Evolutionary conservation across 1,140 invertebrate genomes (phyloP).

Genomic region (Lepidostoma basale): DNA sequence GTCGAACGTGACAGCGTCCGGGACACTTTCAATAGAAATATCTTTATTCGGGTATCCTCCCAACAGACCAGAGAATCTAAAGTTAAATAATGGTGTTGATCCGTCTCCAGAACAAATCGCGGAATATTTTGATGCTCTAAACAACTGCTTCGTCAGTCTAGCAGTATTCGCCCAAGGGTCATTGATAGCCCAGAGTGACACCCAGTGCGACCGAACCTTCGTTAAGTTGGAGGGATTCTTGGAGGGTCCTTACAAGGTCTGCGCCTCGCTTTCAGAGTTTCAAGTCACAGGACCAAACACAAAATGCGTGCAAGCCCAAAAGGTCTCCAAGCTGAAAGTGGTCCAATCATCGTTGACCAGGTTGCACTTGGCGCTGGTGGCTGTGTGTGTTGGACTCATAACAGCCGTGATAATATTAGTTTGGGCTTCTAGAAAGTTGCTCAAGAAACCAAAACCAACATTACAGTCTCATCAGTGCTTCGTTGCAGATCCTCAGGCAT

Average conservation of each 20-base stretch:
- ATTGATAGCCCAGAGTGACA: constrained; percentile 58
- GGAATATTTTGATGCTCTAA: constrained; percentile 47
- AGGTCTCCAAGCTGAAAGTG: constrained; percentile 52
- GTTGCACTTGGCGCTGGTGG: constrained; percentile 60
- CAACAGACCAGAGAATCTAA: constrained; percentile 49
- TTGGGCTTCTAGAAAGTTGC: constrained; percentile 62
- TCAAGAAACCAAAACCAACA: constrained; percentile 59
- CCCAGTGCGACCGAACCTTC: constrained; percentile 54
- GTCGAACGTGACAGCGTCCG: constrained; percentile 57
- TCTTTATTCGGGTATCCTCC: constrained; percentile 54
- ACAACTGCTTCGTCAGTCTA: constrained; percentile 57
- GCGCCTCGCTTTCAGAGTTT: constrained; percentile 56
- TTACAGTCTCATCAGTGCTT: constrained; percentile 61
- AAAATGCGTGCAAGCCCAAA: constrained; percentile 62
- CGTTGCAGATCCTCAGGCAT: constrained; percentile 57
- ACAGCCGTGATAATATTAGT: constrained; percentile 60
- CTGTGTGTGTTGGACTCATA: constrained; percentile 61
- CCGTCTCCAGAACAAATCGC: constrained; percentile 49
- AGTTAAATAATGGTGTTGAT: constrained; percentile 50
- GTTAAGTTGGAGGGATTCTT: constrained; percentile 60
- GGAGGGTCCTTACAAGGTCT: constrained; percentile 58
- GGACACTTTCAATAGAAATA: constrained; percentile 55
- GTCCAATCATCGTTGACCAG: constrained; percentile 57
- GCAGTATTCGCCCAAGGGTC: constrained; percentile 56
- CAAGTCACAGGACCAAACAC: constrained; percentile 54